Percentiles rank a stretch among this genome's conserved stretches.
Conservation (phyloP, 2,113 vertebrate genomes). For the Agapornis roseicollis region DNA sequence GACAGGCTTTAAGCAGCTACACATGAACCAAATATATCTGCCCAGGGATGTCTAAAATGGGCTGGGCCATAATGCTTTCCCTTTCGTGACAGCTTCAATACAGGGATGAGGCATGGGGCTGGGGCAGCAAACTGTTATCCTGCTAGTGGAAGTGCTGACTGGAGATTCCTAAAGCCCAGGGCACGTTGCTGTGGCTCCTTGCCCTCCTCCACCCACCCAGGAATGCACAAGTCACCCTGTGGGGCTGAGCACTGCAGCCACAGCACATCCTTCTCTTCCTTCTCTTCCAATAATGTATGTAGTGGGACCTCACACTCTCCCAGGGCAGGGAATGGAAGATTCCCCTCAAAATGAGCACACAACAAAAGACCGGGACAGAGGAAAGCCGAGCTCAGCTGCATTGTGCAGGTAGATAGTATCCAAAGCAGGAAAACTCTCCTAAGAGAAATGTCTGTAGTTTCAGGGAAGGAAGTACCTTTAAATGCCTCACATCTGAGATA, state of each 20-base stretch:
- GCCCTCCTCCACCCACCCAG: background rate
- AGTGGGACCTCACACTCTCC: background rate
- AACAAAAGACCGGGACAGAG: background rate
- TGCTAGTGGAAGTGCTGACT: background rate
- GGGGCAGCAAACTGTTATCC: background rate
- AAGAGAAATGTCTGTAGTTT: background rate
- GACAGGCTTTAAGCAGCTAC: background rate
- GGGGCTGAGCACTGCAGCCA: background rate
- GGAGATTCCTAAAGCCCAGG: background rate
- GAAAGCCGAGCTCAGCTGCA: background rate
- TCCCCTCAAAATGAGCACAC: background rate
- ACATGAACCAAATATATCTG: background rate
- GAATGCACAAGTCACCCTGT: background rate
- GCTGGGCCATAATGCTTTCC: background rate
- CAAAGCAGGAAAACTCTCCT: background rate
- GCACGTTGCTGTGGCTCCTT: background rate
- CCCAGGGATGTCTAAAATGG: background rate
- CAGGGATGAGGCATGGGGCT: background rate
- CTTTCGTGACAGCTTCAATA: background rate
- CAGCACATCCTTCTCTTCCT: background rate
- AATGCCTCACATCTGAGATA: background rate
- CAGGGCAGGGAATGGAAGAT: background rate
- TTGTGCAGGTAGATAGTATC: background rate
- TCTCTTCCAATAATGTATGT: background rate
- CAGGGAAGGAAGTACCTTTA: background rate